Evolutionary conservation across 37 sponge, comb jelly and placozoan species (phyloP), one percentile per base, ranked within the genome.

Genomic region (Cliona cf. orientalis): DNA sequence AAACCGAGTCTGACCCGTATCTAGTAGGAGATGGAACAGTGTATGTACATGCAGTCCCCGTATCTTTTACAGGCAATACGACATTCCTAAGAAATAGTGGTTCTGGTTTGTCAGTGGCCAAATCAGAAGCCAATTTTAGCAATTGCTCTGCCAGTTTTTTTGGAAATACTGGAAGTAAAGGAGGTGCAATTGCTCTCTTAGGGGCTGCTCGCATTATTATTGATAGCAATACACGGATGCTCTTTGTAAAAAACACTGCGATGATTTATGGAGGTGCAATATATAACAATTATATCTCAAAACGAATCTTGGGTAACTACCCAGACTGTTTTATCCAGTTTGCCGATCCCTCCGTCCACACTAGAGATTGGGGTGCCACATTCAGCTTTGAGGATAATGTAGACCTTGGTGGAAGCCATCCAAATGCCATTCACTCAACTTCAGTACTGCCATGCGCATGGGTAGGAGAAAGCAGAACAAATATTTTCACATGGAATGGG

Each of bases 141-240:
- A 33, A 53, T 31, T 25, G 56, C 22, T 23, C 0, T 39, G 44
- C 36, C 0, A 31, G 0, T 19, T 91, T 91, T 43, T 38, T 4
- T 0, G 22, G 69, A 0, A 87, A 87, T 44, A 0, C 1, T 22
- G 88, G 65, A 22, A 58, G 25, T 36, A 71, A 36, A 21, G 92
- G 92, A 46, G 88, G 84, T 22, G 92, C 63, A 22, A 78, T 91
- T 1, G 35, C 79, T 11, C 46, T 91, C 6, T 61, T 79, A 1
- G 87, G 80, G 33, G 26, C 58, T 25, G 62, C 87, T 25, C 37
- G 17, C 12, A 72, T 87, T 32, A n/a, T 42, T 0, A 12, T 84
- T 2, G 23, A 61, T 26, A 11, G 5, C 0, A 58, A n/a, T 0
- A 80, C 85, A 42, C 23, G 7, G 1, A 49, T 92, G 55, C 0